phyloP scores from a whole-genome alignment of 2,888 invertebrate genomes.

The Orgyia antiqua region DNA sequence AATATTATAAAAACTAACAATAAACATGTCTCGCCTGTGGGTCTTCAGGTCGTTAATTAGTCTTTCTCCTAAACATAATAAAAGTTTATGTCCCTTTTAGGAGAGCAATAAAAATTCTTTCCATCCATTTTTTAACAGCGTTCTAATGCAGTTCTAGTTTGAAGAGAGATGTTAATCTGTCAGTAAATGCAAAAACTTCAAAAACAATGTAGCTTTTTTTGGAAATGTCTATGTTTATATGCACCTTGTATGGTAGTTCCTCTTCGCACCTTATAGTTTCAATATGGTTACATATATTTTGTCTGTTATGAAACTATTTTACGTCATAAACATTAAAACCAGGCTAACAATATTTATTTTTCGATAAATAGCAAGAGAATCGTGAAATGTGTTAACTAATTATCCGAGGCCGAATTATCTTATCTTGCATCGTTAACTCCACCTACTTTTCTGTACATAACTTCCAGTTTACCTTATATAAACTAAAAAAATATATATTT shows the following conservation, averaged over 20 bases:
- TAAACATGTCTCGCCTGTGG: constrained; percentile 15
- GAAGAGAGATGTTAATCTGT: constrained; percentile 47
- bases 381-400: constrained; percentile 71
- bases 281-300: constrained; percentile 17
- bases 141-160: constrained; percentile 46
- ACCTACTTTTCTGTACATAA: constrained; percentile 37
- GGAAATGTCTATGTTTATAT: neutral
- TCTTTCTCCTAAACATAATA: constrained; percentile 45
- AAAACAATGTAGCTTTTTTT: neutral
- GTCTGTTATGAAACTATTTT: constrained; percentile 47
- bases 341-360: constrained; percentile 63
- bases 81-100: constrained; percentile 56
- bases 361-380: constrained; percentile 58
- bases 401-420: constrained; percentile 47
- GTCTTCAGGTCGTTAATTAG: constrained; percentile 44
- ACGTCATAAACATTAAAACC: constrained; percentile 50
- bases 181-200: constrained; percentile 36
- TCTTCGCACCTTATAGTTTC: constrained; percentile 34
- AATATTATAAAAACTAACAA: constrained; percentile 20
- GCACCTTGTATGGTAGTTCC: constrained; percentile 18
- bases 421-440: constrained; percentile 59
- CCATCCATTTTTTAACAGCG: constrained; percentile 50
- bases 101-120: constrained; percentile 63
- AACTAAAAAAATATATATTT: constrained; percentile 1
- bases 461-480: constrained; percentile 9